These are phyloP conservation scores for Cyphomyrmex costatus DNA, from an alignment of 1,140 invertebrate genomes.

Conservation along the genomic window DNA sequence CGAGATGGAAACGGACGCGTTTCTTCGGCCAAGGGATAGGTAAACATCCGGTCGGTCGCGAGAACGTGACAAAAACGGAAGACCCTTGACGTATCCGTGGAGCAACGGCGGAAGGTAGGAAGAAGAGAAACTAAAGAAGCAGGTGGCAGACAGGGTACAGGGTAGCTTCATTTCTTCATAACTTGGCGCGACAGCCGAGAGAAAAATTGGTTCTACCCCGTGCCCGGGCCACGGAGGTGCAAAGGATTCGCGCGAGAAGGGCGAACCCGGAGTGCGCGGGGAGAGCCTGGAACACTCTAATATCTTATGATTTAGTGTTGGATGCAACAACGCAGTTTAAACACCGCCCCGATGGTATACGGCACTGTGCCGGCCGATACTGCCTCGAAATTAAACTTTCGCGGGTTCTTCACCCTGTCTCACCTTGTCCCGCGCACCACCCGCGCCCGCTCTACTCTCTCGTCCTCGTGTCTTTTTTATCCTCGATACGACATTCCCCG, in stretches of 20 bases:
- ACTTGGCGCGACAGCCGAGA: slow-evolving; percentile 82
- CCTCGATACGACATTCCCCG: slow-evolving; percentile 49
- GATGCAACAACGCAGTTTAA: slow-evolving; percentile 82
- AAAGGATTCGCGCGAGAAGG: slow-evolving; percentile 70
- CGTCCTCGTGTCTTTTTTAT: slow-evolving; percentile 6
- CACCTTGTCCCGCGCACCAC: slow-evolving; percentile 56
- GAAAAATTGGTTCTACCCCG: slow-evolving; percentile 83
- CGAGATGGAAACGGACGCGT: slow-evolving; percentile 19
- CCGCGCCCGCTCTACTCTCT: slow-evolving; percentile 8
- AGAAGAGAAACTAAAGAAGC: slow-evolving; percentile 61
- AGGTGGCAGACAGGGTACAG: slow-evolving; percentile 72
- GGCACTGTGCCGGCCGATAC: slow-evolving; percentile 76
- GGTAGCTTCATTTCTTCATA: slow-evolving; percentile 82
- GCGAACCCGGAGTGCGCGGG: slow-evolving; percentile 47
- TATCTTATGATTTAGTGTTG: slow-evolving; percentile 86
- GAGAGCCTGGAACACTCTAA: slow-evolving; percentile 77
- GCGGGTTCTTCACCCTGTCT: slow-evolving; percentile 59
- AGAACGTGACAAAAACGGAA: slow-evolving; percentile 62
- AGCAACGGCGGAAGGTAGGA: slow-evolving; percentile 38
- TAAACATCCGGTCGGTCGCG: slow-evolving; percentile 56
- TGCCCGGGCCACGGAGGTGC: slow-evolving; percentile 70
- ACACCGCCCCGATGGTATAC: slow-evolving; percentile 71
- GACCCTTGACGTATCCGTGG: slow-evolving; percentile 60
- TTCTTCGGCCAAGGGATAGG: slow-evolving; percentile 10
- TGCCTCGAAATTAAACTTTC: slow-evolving; percentile 83